Conservation (phyloP, 2,113 vertebrate genomes). For the Carassius auratus region DNA sequence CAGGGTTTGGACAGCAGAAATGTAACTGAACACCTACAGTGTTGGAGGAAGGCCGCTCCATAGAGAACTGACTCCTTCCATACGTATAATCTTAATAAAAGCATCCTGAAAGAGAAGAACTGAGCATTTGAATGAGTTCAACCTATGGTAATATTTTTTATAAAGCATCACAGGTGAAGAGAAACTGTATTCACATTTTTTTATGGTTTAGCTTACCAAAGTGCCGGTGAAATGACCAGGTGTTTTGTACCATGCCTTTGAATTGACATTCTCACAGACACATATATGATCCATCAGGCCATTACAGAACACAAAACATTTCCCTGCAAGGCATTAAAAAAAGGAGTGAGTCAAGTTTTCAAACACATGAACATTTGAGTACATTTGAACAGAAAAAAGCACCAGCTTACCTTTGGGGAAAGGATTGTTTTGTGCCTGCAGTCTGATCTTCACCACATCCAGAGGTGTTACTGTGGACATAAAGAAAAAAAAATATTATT, state of each 20-base stretch:
- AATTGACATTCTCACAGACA: slow-evolving; percentile 83
- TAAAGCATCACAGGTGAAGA: background rate
- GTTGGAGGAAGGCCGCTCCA: slow-evolving; percentile 93
- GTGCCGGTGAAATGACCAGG: slow-evolving; percentile 83
- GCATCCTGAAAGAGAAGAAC: slow-evolving; percentile 81
- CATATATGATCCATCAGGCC: slow-evolving; percentile 85
- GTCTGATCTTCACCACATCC: slow-evolving; percentile 90
- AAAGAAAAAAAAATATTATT: background rate
- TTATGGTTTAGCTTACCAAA: slow-evolving; percentile 73
- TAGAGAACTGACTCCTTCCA: slow-evolving; percentile 83
- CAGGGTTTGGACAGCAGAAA: background rate
- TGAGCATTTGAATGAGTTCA: background rate
- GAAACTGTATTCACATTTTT: background rate
- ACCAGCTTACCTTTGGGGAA: slow-evolving; percentile 82
- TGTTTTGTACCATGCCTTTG: slow-evolving; percentile 85
- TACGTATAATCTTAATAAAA: slow-evolving; percentile 84
- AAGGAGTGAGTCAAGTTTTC: background rate
- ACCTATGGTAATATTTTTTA: background rate
- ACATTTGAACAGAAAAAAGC: background rate
- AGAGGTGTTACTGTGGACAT: slow-evolving; percentile 84
- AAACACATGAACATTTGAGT: background rate
- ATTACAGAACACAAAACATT: slow-evolving; percentile 87
- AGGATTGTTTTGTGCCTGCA: slow-evolving; percentile 86
- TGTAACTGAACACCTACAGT: background rate
- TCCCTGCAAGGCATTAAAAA: slow-evolving; percentile 74